A percentile compares a stretch with the other conserved stretches of the same genome.
Conservation (phyloP, 2,797 vertebrate genomes). For the Threskiornis aethiopicus region DNA sequence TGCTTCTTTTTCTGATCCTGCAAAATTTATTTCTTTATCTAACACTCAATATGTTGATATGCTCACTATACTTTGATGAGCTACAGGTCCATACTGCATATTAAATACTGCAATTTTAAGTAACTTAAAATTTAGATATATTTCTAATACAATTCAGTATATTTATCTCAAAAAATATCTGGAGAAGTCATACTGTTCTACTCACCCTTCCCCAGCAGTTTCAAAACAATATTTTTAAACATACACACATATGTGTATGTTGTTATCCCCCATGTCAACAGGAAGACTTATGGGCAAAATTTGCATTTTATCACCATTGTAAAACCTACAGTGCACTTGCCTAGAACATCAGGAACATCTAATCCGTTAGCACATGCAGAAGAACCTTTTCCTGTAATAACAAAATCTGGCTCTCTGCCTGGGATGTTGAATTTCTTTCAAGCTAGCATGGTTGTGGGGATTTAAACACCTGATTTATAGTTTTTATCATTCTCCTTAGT, state of each 20-base stretch:
- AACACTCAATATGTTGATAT: not conserved
- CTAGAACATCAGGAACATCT: conserved; percentile 10
- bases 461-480: not conserved
- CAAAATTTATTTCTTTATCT: not conserved
- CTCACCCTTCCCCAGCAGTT: not conserved
- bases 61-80: not conserved
- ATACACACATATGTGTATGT: not conserved
- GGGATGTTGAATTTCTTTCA: conserved; percentile 24
- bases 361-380: not conserved
- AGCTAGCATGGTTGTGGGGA: not conserved
- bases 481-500: not conserved
- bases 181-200: not conserved
- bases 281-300: not conserved
- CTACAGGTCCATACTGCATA: not conserved
- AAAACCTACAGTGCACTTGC: not conserved
- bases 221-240: not conserved
- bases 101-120: not conserved
- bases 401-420: not conserved
- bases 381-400: not conserved
- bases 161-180: not conserved
- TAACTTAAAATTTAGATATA: not conserved
- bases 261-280: not conserved
- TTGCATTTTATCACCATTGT: not conserved
- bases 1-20: not conserved
- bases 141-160: not conserved